Conservation (phyloP, 2,888 invertebrate genomes). For the Troides aeacus region DNA sequence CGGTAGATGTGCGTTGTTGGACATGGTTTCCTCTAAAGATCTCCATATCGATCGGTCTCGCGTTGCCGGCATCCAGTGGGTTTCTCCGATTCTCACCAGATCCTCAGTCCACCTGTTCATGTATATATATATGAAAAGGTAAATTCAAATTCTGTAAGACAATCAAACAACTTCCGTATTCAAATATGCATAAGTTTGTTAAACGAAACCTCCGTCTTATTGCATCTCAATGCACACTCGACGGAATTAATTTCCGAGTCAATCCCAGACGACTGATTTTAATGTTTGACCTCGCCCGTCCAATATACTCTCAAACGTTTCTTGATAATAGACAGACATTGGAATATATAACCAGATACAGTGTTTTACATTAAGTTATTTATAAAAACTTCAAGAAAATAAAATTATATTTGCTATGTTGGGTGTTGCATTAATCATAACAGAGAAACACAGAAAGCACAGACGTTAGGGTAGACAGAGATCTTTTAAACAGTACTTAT, state of each 20-base stretch:
- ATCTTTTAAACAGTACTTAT: too few species aligned
- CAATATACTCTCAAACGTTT: conserved; percentile 32
- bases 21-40: too few species aligned
- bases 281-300: conserved; percentile 50
- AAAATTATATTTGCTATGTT: too few species aligned
- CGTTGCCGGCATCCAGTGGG: too few species aligned
- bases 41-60: too few species aligned
- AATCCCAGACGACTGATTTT: conserved; percentile 63
- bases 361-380: background rate
- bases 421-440: too few species aligned
- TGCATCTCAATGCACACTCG: conserved; percentile 53
- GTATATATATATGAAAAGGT: background rate
- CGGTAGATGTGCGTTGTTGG: too few species aligned
- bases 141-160: background rate
- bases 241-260: conserved; percentile 67
- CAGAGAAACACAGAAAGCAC: too few species aligned
- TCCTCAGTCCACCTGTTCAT: too few species aligned
- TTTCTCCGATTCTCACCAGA: too few species aligned
- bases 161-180: background rate
- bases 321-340: conserved; percentile 10
- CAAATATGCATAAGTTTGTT: conserved; percentile 8
- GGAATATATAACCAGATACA: conserved; percentile 6
- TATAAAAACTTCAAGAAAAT: background rate
- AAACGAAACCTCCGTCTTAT: conserved; percentile 43
- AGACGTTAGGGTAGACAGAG: too few species aligned